phyloP scores from a whole-genome alignment of 2,113 vertebrate species.

The Aplodontia rufa region DNA sequence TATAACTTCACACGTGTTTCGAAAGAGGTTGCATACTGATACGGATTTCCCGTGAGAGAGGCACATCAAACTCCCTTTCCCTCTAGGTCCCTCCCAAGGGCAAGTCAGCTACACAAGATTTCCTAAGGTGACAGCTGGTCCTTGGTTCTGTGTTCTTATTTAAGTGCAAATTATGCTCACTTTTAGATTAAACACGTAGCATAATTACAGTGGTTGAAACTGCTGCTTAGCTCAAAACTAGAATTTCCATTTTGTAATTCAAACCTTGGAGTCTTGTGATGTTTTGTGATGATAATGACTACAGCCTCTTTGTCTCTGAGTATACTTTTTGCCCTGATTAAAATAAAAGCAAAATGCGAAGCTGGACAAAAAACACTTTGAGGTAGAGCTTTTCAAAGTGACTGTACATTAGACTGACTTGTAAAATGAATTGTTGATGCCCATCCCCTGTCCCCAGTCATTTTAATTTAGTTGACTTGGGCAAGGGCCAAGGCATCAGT shows the following conservation, averaged over 20 bases:
- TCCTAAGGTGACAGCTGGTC: not conserved
- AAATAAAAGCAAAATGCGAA: not conserved
- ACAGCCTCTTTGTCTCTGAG: not conserved
- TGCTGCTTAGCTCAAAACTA: not conserved
- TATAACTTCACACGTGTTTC: not conserved
- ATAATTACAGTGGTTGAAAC: not conserved
- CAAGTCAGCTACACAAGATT: not conserved
- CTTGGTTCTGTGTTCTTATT: not conserved
- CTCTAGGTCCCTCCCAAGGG: not conserved
- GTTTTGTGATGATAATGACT: not conserved
- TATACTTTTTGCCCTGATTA: not conserved
- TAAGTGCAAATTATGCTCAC: not conserved
- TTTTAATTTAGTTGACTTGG: not conserved
- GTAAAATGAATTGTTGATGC: not conserved
- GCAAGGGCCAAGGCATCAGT: not conserved
- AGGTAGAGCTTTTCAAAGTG: not conserved
- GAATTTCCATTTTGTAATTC: not conserved
- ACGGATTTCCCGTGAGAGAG: not conserved
- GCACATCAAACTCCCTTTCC: not conserved
- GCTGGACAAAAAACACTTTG: not conserved
- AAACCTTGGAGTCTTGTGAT: not conserved
- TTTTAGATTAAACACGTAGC: not conserved
- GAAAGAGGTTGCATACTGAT: not conserved
- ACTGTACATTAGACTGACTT: not conserved
- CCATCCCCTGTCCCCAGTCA: not conserved